Percentiles rank a stretch among this genome's conserved stretches.
These are phyloP conservation scores for Eurois occulta DNA, from an alignment of 2,888 invertebrate species.

Conservation along the genomic window DNA sequence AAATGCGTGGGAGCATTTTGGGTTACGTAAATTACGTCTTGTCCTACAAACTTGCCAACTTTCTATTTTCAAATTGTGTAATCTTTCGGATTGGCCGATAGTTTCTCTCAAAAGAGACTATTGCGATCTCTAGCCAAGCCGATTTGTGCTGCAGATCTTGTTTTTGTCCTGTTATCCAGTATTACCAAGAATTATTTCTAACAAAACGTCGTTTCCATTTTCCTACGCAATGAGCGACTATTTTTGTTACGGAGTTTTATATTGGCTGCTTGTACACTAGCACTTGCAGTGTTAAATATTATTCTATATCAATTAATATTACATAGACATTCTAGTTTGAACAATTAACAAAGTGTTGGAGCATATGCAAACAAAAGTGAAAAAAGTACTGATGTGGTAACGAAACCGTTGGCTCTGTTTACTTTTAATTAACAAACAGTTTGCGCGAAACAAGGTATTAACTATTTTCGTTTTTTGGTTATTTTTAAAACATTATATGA, in stretches of 20 bases:
- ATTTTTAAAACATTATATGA: no score
- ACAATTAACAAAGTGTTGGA: conserved; percentile 42
- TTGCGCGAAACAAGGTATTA: conserved; percentile 32
- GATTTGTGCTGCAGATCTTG: background rate
- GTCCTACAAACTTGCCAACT: no score
- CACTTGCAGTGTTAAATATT: background rate
- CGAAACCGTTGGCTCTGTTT: conserved; percentile 56
- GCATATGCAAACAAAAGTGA: conserved; percentile 28
- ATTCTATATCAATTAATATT: background rate
- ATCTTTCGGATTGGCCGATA: background rate
- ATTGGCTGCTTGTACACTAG: background rate
- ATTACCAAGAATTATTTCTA: background rate
- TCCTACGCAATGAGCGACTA: background rate
- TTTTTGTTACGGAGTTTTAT: background rate
- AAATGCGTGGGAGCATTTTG: background rate
- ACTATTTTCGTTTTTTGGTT: conserved; percentile 49
- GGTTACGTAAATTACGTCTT: background rate
- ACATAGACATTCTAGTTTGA: conserved; percentile 30
- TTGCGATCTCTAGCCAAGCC: no score
- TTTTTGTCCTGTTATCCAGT: background rate
- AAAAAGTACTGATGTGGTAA: conserved; percentile 52
- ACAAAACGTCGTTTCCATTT: background rate
- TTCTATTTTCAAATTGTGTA: no score
- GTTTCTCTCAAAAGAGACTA: background rate
- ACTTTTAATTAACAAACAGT: conserved; percentile 65